Conservation (phyloP, 1,140 invertebrate genomes). For the Nephila pilipes region DNA sequence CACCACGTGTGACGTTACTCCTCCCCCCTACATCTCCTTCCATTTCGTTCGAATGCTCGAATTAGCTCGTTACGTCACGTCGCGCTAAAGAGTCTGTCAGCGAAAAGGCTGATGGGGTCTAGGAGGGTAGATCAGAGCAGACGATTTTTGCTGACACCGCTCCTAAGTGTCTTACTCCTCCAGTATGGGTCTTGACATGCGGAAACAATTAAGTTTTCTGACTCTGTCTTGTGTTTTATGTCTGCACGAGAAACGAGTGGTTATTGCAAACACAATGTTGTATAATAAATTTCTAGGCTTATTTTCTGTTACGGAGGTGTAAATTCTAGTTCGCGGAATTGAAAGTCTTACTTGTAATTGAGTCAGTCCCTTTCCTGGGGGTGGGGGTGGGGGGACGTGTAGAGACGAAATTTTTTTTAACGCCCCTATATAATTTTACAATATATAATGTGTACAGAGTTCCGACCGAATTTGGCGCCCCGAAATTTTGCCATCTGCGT, state of each 20-base stretch:
- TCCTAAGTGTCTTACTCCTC: conserved; percentile 19
- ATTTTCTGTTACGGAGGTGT: too few species aligned
- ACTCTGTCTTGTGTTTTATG: neutral
- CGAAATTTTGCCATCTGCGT: too few species aligned
- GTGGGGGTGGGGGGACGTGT: too few species aligned
- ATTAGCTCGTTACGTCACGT: conserved; percentile 36
- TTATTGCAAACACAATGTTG: neutral
- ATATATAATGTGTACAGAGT: too few species aligned
- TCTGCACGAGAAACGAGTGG: neutral
- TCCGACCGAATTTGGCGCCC: too few species aligned
- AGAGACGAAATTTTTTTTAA: too few species aligned
- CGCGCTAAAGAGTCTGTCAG: conserved; percentile 58
- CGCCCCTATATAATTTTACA: too few species aligned
- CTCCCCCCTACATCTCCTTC: neutral
- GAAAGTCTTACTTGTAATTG: too few species aligned
- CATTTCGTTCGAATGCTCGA: conserved; percentile 24
- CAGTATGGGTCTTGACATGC: neutral
- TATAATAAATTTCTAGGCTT: too few species aligned
- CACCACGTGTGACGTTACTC: conserved; percentile 27
- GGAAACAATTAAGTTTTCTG: conserved; percentile 40
- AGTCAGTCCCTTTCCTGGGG: too few species aligned
- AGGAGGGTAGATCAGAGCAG: neutral
- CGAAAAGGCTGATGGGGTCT: neutral
- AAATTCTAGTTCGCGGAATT: too few species aligned
- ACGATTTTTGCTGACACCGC: conserved; percentile 37